Percentiles rank a stretch among this genome's conserved stretches.
Evolutionary conservation across 2,888 invertebrate species (phyloP).

Genomic region (Scaptodrosophila latifasciaeformis): DNA sequence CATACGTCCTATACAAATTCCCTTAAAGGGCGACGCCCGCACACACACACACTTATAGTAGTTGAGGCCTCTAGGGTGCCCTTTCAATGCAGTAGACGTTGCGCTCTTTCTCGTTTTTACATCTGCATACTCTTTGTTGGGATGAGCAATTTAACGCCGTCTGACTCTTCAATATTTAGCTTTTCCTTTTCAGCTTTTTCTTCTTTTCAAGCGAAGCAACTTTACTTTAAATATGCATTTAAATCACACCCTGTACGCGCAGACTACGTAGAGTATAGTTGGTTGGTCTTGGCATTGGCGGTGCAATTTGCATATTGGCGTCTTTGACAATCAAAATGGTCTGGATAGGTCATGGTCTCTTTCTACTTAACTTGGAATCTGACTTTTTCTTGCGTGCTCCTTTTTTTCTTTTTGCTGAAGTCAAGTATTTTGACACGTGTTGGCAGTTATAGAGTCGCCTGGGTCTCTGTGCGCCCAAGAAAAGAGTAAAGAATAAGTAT

Average conservation of each 20-base stretch:
- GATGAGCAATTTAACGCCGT: constrained; percentile 8
- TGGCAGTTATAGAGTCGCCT: constrained; percentile 54
- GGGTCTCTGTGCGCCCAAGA: neutral
- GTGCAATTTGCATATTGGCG: constrained; percentile 19
- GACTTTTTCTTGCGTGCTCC: neutral
- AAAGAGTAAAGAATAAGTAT: constrained; percentile 36
- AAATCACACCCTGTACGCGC: neutral
- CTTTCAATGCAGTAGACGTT: constrained; percentile 18
- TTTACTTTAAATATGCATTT: neutral
- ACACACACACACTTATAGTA: neutral
- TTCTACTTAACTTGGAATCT: constrained; percentile 8
- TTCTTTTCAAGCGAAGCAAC: neutral
- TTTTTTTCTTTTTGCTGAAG: neutral
- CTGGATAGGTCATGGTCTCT: constrained; percentile 61
- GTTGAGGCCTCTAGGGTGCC: neutral
- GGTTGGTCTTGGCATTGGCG: constrained; percentile 10
- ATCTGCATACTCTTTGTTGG: too few relatives aligned
- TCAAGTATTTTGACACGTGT: constrained; percentile 52
- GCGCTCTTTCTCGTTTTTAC: too few relatives aligned
- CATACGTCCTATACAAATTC: too few relatives aligned
- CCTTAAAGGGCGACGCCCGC: neutral
- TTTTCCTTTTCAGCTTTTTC: neutral
- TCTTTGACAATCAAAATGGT: constrained; percentile 61
- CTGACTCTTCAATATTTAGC: constrained; percentile 1
- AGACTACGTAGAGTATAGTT: neutral